These are phyloP conservation scores for Bathybates hornii DNA, from an alignment of 2,113 vertebrate species.

Conservation along the genomic window DNA sequence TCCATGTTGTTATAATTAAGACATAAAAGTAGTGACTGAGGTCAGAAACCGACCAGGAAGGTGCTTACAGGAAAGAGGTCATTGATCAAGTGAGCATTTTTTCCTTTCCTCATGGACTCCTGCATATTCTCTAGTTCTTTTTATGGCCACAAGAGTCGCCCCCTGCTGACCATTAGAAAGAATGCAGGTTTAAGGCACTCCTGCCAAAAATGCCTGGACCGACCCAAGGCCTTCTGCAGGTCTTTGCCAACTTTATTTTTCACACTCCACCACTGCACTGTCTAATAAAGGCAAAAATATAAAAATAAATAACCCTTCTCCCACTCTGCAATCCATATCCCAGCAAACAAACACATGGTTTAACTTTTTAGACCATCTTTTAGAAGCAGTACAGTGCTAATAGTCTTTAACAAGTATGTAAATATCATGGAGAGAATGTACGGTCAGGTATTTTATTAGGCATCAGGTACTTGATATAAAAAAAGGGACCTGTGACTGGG, in stretches of 20 bases:
- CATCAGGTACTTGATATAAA: neutral
- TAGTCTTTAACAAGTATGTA: neutral
- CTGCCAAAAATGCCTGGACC: neutral
- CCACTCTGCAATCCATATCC: neutral
- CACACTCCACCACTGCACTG: neutral
- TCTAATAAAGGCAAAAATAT: neutral
- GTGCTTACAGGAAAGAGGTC: neutral
- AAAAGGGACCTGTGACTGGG: neutral
- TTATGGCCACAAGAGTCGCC: neutral
- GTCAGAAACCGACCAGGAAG: neutral
- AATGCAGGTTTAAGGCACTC: neutral
- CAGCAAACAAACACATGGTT: neutral
- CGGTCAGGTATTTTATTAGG: neutral
- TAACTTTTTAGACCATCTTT: neutral
- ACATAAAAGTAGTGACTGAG: neutral
- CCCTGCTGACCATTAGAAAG: neutral
- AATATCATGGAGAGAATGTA: neutral
- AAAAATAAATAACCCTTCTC: neutral
- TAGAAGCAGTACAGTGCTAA: neutral
- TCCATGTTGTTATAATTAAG: neutral
- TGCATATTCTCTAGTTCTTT: neutral
- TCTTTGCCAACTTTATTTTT: neutral
- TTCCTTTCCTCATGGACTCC: accelerated
- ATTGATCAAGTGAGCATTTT: neutral
- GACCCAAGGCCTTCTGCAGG: neutral